These are phyloP conservation scores for Uropsilus gracilis DNA, from an alignment of 2,113 vertebrate species.

Conservation along the genomic window DNA sequence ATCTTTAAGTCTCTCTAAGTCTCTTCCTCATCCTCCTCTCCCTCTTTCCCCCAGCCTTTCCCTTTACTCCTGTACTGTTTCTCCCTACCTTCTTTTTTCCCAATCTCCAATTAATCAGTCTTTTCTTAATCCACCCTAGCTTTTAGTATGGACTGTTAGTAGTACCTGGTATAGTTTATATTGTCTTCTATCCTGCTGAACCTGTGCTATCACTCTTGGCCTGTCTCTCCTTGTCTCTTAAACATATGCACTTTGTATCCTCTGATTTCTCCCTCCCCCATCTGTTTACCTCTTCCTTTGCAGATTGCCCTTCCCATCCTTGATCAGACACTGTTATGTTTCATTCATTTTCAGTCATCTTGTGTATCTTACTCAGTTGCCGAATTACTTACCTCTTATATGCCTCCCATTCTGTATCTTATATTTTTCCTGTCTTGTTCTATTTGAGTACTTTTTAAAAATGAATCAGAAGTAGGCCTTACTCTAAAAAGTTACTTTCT, in stretches of 20 bases:
- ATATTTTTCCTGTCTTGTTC: neutral
- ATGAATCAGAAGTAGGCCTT: neutral
- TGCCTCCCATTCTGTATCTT: neutral
- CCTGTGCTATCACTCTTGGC: neutral
- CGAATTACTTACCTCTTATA: neutral
- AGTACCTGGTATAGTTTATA: neutral
- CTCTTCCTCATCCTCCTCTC: neutral
- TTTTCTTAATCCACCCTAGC: neutral
- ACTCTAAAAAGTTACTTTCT: neutral
- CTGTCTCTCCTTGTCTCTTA: accelerated
- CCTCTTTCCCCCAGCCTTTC: accelerated
- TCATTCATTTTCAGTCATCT: neutral
- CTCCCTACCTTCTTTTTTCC: neutral
- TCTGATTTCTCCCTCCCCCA: neutral
- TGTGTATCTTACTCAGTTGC: neutral
- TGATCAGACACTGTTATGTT: neutral
- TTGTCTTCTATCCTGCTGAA: neutral
- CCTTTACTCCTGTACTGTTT: too few relatives aligned
- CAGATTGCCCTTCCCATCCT: too few relatives aligned
- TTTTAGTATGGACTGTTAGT: too few relatives aligned
- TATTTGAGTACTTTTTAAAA: neutral
- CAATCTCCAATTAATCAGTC: neutral
- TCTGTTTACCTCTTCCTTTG: neutral
- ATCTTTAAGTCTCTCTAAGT: neutral
- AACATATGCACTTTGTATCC: neutral